Evolutionary conservation across 2,797 vertebrate species (phyloP).

Genomic region (Thunnus albacares): DNA sequence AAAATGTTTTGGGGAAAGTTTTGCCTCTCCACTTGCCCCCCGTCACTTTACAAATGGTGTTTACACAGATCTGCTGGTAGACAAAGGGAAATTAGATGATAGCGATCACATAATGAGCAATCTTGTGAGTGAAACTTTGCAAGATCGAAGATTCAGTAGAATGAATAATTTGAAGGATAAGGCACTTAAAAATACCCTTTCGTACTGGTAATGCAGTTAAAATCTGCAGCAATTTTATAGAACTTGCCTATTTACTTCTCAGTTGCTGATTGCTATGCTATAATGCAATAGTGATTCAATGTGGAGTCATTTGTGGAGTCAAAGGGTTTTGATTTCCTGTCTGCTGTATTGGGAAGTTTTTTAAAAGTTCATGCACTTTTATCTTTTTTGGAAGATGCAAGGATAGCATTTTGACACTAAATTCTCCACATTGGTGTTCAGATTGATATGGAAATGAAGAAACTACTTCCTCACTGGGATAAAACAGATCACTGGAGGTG

Average conservation of each 20-base stretch:
- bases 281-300: not conserved
- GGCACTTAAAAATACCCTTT: not conserved
- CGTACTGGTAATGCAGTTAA: too few species aligned
- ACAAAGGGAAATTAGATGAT: not conserved
- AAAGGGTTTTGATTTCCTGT: not conserved
- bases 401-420: slow-evolving; percentile 1
- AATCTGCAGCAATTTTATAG: not conserved
- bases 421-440: not conserved
- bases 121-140: not conserved
- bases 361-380: not conserved
- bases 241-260: not conserved
- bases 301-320: not conserved
- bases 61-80: not conserved
- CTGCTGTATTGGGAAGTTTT: not conserved
- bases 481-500: not conserved
- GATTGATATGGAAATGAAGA: not conserved
- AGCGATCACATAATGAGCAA: slow-evolving; percentile 1
- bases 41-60: not conserved
- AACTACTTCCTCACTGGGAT: not conserved
- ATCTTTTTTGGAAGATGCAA: not conserved
- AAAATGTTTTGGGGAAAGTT: not conserved
- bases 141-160: not conserved
- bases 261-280: not conserved
- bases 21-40: not conserved
- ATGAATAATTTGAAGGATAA: not conserved